Base-by-base conservation (phyloP, 2,888 invertebrate species). In the Diplazon laetatorius region DNA sequence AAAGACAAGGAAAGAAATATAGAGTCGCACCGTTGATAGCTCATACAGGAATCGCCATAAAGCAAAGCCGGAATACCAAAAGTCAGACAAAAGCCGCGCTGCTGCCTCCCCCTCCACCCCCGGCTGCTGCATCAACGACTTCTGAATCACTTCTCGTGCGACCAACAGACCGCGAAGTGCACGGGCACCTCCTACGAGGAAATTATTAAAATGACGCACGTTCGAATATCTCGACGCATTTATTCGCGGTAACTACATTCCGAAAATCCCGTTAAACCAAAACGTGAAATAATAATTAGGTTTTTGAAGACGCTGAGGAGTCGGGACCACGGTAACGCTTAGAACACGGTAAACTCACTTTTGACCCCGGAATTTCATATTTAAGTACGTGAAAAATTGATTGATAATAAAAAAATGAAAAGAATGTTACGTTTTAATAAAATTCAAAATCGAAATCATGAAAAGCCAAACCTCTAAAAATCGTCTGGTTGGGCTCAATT, bases 1-100 rank as follows among this genome's bases (percentile, higher is more conserved):
- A 5, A 30, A 2, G 30, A 39, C 69, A 18, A 20, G 18, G 30
- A 39, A 9, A 12, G 10, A 30, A 42, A 42, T 14, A 30, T 60
- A 39, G 66, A 68, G 35, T 35, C 57, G 30, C 10, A 30, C 52
- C 10, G 20, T 14, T n/a, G 16, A 14, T 20, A 18, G 16, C 22
- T n/a, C 14, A 52, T 35, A 46, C 55, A 72, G 76, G 78, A 84
- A 84, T 80, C 83, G 81, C 82, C 78, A 68, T 66, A 73, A 82
- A 72, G 50, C 75, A 60, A 80, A 68, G 16, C 68, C 68, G 68
- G 68, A 68, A 68, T 68, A 55, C 68, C 55, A 50, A 66, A 59
- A 69, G 70, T 20, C 50, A 63, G 59, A 72, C 68, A 72, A 68
- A 80, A 73, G 71, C 60, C 55, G 39, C 25, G 30, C 18, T 18